A percentile compares a stretch with the other conserved stretches of the same genome.
These are phyloP conservation scores for Donacobius atricapilla DNA, from an alignment of 2,113 vertebrate species.

Conservation along the genomic window DNA sequence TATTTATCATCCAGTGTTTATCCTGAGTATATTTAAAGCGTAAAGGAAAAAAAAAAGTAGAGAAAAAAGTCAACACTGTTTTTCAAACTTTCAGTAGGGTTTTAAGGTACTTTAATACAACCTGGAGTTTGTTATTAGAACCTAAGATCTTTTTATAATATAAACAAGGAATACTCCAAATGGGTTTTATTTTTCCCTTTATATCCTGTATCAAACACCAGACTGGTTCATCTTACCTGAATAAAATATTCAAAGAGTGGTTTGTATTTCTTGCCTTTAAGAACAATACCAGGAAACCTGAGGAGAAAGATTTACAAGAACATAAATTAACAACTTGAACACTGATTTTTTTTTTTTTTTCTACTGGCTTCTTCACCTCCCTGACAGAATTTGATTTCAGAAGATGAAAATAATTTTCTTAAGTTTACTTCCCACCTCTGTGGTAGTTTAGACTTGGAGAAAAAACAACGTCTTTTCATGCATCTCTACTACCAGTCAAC, in stretches of 20 bases:
- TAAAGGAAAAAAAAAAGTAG: neutral
- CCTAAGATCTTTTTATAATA: neutral
- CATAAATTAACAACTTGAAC: neutral
- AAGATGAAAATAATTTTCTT: neutral
- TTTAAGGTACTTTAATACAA: neutral
- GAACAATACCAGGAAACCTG: slow-evolving; percentile 88
- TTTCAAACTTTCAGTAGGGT: neutral
- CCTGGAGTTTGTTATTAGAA: neutral
- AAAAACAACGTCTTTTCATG: neutral
- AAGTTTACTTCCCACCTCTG: neutral
- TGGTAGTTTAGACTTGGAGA: neutral
- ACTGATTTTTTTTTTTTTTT: neutral
- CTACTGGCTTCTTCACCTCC: neutral
- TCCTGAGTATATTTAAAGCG: neutral
- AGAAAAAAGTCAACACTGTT: neutral
- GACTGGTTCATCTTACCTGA: slow-evolving; percentile 74
- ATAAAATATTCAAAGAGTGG: slow-evolving; percentile 93
- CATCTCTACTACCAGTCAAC: neutral
- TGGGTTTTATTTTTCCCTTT: neutral
- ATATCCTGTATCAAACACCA: neutral
- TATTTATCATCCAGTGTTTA: neutral
- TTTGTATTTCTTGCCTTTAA: slow-evolving; percentile 92
- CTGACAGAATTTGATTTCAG: neutral
- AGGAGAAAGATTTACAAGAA: slow-evolving; percentile 1
- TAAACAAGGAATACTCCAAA: neutral